Conservation (phyloP, 2,797 vertebrate genomes). For the Mus spretus region DNA sequence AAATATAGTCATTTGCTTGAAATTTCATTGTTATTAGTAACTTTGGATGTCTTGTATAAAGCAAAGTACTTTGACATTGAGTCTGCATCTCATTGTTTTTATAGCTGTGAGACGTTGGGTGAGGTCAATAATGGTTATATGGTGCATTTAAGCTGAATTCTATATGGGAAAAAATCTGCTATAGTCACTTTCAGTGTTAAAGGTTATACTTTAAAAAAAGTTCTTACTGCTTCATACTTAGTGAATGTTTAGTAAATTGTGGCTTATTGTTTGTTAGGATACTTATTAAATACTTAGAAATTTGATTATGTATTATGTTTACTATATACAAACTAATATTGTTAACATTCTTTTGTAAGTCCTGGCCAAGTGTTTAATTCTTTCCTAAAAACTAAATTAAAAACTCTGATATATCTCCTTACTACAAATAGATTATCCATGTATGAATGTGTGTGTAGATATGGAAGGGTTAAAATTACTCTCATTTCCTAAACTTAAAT, state of each 20-base stretch:
- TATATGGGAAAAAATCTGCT: background rate
- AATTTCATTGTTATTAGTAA: background rate
- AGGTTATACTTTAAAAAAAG: background rate
- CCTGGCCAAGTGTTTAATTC: background rate
- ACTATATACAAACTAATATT: background rate
- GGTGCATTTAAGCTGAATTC: background rate
- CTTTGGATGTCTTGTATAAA: background rate
- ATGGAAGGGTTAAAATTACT: background rate
- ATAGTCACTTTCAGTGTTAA: background rate
- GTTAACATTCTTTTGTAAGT: background rate
- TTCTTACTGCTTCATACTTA: background rate
- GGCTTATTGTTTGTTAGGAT: background rate
- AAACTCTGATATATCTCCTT: background rate
- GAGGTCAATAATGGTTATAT: background rate
- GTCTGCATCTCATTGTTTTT: background rate
- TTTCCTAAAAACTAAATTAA: background rate
- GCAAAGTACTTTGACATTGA: background rate
- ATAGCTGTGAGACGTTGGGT: background rate
- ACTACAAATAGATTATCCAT: background rate
- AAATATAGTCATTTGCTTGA: background rate
- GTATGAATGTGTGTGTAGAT: background rate
- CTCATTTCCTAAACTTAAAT: background rate
- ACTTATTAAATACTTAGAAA: slow-evolving; percentile 5
- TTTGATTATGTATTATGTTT: background rate
- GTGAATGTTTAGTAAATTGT: background rate